A percentile compares a stretch with the other conserved stretches of the same genome.
phyloP scores from a whole-genome alignment of 2,113 vertebrate species.

The Chrysemys picta region DNA sequence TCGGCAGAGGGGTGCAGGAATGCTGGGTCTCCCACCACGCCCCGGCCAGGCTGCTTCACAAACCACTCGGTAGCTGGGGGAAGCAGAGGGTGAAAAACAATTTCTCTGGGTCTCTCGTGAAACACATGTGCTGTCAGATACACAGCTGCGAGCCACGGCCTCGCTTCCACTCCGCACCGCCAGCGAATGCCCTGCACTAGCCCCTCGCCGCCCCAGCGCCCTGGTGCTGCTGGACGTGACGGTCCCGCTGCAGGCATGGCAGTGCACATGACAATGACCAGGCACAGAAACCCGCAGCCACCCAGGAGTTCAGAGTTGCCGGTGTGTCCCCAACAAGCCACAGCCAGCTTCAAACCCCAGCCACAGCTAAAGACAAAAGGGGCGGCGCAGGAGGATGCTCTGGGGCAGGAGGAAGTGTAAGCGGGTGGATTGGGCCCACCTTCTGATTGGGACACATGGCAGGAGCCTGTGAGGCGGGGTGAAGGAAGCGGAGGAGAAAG shows the following conservation, averaged over 20 bases:
- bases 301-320: background rate
- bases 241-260: no score
- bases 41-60: background rate
- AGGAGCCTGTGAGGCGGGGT: no score
- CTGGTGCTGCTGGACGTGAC: no score
- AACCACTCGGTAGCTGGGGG: constrained; percentile 26
- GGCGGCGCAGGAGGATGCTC: no score
- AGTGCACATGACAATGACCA: no score
- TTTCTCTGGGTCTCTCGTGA: background rate
- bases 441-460: no score
- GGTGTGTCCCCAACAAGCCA: no score
- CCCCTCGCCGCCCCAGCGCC: no score
- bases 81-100: background rate
- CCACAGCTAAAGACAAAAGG: no score
- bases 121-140: background rate
- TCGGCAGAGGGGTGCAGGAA: background rate
- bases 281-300: no score
- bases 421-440: no score
- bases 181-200: background rate
- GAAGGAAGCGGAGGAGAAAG: background rate
- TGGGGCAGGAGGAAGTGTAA: background rate
- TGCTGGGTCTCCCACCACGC: background rate
- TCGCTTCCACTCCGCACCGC: background rate
- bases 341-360: no score
- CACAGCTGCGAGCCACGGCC: background rate